Percentiles rank a stretch among this genome's conserved stretches.
Evolutionary conservation across 1,140 invertebrate genomes (phyloP).

Genomic region (Brachionus asplanchnoidis): DNA sequence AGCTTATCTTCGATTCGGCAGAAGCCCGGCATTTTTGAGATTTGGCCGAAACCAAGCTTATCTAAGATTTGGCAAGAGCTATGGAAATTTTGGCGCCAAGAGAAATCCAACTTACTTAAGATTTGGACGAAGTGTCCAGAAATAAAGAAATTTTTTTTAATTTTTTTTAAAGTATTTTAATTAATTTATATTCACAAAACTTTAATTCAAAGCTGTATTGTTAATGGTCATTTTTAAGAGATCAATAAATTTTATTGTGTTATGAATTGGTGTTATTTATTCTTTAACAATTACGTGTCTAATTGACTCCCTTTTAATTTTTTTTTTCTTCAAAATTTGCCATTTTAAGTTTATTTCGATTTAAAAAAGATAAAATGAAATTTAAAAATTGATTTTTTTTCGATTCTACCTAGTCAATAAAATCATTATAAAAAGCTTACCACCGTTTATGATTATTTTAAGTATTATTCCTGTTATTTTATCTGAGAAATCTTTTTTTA

Average conservation of each 20-base stretch:
- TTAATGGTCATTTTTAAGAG: neutral
- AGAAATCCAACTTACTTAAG: constrained; percentile 23
- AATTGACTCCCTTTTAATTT: no score
- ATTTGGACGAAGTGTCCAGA: neutral
- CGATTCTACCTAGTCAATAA: no score
- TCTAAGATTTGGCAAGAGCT: neutral
- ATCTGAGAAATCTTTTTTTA: no score
- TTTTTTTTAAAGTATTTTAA: neutral
- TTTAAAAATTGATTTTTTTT: no score
- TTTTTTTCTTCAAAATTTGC: no score
- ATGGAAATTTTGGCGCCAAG: neutral
- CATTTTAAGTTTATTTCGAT: no score
- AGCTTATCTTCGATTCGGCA: constrained; percentile 14
- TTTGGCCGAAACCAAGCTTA: constrained; percentile 20
- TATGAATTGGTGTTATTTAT: neutral
- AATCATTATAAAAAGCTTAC: no score
- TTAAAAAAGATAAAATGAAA: no score
- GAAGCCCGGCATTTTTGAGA: neutral
- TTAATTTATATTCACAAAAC: neutral
- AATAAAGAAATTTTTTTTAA: neutral
- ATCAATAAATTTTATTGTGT: neutral
- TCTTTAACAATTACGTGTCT: neutral
- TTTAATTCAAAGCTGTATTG: neutral
- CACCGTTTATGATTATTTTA: no score
- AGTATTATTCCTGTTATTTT: no score